A percentile compares a stretch with the other conserved stretches of the same genome.
These are phyloP conservation scores for Hesperophylax magnus DNA, from an alignment of 1,140 invertebrate species.

Conservation along the genomic window DNA sequence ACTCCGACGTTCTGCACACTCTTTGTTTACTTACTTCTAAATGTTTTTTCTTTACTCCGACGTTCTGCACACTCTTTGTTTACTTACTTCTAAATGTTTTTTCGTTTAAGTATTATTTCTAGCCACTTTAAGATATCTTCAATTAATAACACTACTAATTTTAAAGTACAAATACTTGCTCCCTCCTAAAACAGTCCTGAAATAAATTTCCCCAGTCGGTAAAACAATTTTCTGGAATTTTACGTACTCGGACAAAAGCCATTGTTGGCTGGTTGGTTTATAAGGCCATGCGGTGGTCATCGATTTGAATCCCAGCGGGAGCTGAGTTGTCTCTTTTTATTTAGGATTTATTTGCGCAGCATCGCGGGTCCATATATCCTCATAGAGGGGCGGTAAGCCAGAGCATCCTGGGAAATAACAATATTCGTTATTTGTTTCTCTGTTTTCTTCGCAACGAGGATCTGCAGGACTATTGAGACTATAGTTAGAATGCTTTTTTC, in stretches of 20 bases:
- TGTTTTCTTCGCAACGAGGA: constrained; percentile 11
- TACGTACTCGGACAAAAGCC: constrained; percentile 11
- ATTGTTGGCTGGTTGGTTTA: constrained; percentile 3
- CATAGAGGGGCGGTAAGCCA: constrained; percentile 50
- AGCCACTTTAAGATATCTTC: no score
- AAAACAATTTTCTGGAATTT: constrained; percentile 29
- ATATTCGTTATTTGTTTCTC: constrained; percentile 37
- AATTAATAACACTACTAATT: no score
- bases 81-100: no score
- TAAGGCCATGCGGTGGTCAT: constrained; percentile 43
- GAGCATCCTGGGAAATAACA: constrained; percentile 52
- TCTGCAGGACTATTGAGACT: background rate
- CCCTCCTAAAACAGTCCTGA: background rate
- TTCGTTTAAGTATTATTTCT: no score
- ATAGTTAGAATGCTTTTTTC: no score
- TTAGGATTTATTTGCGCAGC: constrained; percentile 52
- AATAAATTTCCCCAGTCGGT: background rate
- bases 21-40: no score
- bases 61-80: no score
- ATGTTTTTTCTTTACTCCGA: no score
- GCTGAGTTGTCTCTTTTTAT: constrained; percentile 51
- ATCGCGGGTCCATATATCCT: constrained; percentile 51
- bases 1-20: no score
- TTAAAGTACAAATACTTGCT: background rate
- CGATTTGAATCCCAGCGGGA: constrained; percentile 51